Evolutionary conservation across 2,888 invertebrate species (phyloP), one percentile per base, ranked within the genome.

Genomic region (Timandra comae): DNA sequence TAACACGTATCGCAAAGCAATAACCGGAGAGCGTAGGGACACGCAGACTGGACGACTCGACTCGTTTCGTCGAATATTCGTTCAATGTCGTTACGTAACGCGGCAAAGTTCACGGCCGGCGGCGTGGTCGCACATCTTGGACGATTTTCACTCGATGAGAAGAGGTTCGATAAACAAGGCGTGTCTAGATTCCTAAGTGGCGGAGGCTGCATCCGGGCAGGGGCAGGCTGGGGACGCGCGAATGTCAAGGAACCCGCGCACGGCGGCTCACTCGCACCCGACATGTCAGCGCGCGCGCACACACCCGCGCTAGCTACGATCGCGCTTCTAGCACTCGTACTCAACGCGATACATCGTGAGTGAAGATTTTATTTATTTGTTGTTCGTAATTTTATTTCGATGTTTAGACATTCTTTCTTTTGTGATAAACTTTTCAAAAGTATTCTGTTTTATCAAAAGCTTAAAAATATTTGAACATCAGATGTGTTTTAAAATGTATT

Each of bases 171-270:
- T 62, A 63, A 68, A 67, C 71, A 62, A 73, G 76, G 77, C 70
- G 78, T 63, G 73, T 72, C 76, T 72, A 77, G 73, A 78, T 77
- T 77, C 70, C 72, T 74, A 74, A 65, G 24, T 24, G 24, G 64
- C 69, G 69, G 74, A 78, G 81, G 74, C 80, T 77, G 81, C 79
- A 82, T 82, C 82, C 84, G 82, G 84, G 78, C 81, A 75, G 68
- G 63, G 57, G 66, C 66, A 71, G 75, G 76, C 76, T 63, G 64
- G 70, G 69, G 73, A 70, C 75, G 75, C 59, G 71, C 82, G 81
- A 82, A 82, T 81, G 84, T 81, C 84, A 81, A 82, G 81, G 81
- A 82, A 81, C 81, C 74, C 56, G 35, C 44, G 52, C 53, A 44
- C 49, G 43, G 49, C 42, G 49, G 43, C 44, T 47, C 77, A 79